A percentile compares a stretch with the other conserved stretches of the same genome.
phyloP scores from a whole-genome alignment of 1,140 invertebrate genomes.

The Aporrectodea caliginosa region DNA sequence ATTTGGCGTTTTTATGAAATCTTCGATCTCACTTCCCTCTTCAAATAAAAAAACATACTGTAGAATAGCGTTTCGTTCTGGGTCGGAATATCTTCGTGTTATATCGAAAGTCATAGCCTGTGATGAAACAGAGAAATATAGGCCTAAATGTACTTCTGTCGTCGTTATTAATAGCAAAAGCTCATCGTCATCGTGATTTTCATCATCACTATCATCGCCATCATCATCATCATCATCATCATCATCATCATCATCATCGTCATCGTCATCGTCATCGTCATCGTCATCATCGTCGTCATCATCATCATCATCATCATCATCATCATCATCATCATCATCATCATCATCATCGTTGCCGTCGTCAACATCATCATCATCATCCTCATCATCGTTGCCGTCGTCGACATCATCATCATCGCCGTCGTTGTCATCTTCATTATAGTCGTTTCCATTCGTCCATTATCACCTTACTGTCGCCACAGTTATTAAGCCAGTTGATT shows the following conservation, averaged over 20 bases:
- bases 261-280: background rate
- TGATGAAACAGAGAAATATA: too few relatives aligned
- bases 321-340: conserved; percentile 2
- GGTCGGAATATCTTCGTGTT: conserved; percentile 12
- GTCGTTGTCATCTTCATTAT: too few relatives aligned
- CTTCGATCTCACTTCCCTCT: background rate
- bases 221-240: too few relatives aligned
- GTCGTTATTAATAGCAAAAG: too few relatives aligned
- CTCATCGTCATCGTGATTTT: too few relatives aligned
- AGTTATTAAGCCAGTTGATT: too few relatives aligned
- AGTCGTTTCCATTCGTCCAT: too few relatives aligned
- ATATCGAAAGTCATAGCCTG: conserved; percentile 31
- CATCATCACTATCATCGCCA: too few relatives aligned
- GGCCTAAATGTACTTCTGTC: too few relatives aligned
- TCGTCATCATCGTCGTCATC: background rate
- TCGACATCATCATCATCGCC: too few relatives aligned
- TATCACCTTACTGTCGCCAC: too few relatives aligned
- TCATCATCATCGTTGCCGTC: background rate
- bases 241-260: too few relatives aligned
- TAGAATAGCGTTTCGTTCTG: conserved; percentile 21
- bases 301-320: conserved; percentile 3
- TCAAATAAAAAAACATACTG: conserved; percentile 9
- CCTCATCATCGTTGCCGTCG: background rate
- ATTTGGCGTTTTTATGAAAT: background rate
- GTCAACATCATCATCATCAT: background rate